Base-by-base conservation (phyloP, 1,140 invertebrate species). In the Micrasema minimum region DNA sequence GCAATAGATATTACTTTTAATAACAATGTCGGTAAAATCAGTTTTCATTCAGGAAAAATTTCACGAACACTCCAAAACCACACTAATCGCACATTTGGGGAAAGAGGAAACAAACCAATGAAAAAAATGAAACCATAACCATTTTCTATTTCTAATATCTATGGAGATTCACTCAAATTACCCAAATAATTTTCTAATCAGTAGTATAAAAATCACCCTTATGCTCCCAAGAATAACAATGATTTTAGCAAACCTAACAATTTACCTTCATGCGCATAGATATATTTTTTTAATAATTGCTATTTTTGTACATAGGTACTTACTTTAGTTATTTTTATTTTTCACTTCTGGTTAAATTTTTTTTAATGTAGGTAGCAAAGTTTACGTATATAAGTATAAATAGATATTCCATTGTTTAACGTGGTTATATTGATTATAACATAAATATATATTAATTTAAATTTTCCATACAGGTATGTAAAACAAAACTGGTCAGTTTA, bases 21-120 rank as follows among this genome's bases (percentile, higher is more conserved):
- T 9, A 12, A 41, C 12, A 59, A 59, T 4, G 12, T 14, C 18
- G 7, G 12, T 38, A 38, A 20, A 59, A 38, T 38, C 55, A 20
- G 14, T 41, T 59, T 59, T 41, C 55, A 59, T 59, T 59, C 55
- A 59, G 37, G 55, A 59, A 59, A 51, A 59, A 59, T 59, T 10
- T 16, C 55, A 22, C 35, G 55, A 59, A 59, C 37, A 35, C 16
- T 20, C 51, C 5, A 7, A 16, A n/a, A 55, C 51, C 23, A 55
- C 50, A 18, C 14, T 26, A 55, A 55, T 55, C 23, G n/a, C 23
- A 55, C n/a, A 55, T 26, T 23, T 10, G n/a, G 14, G 31, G 1
- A 18, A 35, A 57, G 20, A 11, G 48, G 20, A 10, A 14, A 22
- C 14, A 51, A 23, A 7, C 16, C 48, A 20, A 51, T n/a, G n/a